Base-by-base conservation (phyloP, 2,113 vertebrate species). In the Genyomyrus donnyi region DNA sequence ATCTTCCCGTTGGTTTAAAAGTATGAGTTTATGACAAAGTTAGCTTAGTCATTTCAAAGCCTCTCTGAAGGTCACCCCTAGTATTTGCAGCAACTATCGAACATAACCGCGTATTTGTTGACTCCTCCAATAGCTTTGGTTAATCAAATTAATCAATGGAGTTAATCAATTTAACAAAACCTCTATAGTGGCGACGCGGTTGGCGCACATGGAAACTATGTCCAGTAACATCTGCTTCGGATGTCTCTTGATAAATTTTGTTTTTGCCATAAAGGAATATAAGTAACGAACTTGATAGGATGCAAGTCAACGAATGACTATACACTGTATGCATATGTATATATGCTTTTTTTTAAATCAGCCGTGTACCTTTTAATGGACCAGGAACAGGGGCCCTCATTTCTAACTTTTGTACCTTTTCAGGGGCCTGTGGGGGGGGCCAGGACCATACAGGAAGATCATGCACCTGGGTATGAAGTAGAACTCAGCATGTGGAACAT, bases 361-460 rank as follows among this genome's bases (percentile, higher is more conserved):
- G 39, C 83, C 24, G 7, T 85, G 83, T 85, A 5, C 3, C 21
- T 77, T 17, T 77, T 17, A 39, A 5, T 39, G 49, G 13, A 13
- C 49, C 49, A 50, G 15, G 13, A 15, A 50, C 49, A 50, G 74
- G 74, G 74, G 15, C 15, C 2, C 15, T 48, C 48, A 56, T 48
- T 70, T 49, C 49, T 53, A 27, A 53, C 21, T 4, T 5, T 8
- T 83, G 45, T 91, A 88, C 15, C 56, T 45, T 62, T 35, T 27
- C 93, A 99, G 98, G 95, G 98, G 98, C 0, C 93, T 97, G 89
- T 99, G 98, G 98, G 98, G 97, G 89, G 98, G 98, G 92, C 98
- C 98, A 74, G 98, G 94, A 92, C 96, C 96, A 19, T 80, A 97
- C 93, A 96, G 98, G 91, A 99, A 98, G 90, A 85, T 99, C 24